These are phyloP conservation scores for Orius insidiosus DNA, from an alignment of 1,140 invertebrate species.

Conservation along the genomic window DNA sequence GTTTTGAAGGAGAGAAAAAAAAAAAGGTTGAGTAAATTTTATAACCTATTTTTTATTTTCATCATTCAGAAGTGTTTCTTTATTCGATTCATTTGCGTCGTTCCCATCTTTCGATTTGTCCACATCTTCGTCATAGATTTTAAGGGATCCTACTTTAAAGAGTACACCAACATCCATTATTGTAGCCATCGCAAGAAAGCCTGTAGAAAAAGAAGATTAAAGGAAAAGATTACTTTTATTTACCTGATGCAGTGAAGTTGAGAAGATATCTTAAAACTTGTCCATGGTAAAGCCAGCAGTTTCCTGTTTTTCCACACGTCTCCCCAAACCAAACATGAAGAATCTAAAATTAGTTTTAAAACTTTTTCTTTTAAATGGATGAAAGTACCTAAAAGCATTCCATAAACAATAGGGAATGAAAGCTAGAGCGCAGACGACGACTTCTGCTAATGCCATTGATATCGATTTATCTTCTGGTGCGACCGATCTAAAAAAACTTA, in stretches of 20 bases:
- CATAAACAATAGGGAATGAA: conserved; percentile 28
- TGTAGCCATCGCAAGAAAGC: conserved; percentile 1
- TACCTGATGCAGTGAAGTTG: conserved; percentile 18
- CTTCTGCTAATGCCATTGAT: conserved; percentile 24
- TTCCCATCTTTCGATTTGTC: neutral
- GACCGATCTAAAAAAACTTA: conserved; percentile 24
- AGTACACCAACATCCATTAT: conserved; percentile 3
- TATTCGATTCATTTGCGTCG: too few relatives aligned
- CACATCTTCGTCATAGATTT: conserved; percentile 13
- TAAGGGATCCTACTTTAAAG: conserved; percentile 1
- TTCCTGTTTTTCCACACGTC: conserved; percentile 23
- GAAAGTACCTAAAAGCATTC: conserved; percentile 22
- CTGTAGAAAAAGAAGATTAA: neutral
- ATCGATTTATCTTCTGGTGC: conserved; percentile 25
- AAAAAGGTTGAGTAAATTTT: too few relatives aligned
- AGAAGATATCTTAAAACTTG: conserved; percentile 21
- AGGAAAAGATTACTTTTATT: too few relatives aligned
- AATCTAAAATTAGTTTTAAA: conserved; percentile 19
- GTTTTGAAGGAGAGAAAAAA: too few relatives aligned
- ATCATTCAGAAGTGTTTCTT: too few relatives aligned
- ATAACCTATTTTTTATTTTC: too few relatives aligned
- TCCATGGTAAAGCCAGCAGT: conserved; percentile 25
- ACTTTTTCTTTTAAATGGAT: too few relatives aligned
- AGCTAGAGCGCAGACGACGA: conserved; percentile 21
- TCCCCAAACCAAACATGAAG: conserved; percentile 24